Evolutionary conservation across 2,888 invertebrate genomes (phyloP), one percentile per base, ranked within the genome.

Genomic region (Nemotelus nigrinus): DNA sequence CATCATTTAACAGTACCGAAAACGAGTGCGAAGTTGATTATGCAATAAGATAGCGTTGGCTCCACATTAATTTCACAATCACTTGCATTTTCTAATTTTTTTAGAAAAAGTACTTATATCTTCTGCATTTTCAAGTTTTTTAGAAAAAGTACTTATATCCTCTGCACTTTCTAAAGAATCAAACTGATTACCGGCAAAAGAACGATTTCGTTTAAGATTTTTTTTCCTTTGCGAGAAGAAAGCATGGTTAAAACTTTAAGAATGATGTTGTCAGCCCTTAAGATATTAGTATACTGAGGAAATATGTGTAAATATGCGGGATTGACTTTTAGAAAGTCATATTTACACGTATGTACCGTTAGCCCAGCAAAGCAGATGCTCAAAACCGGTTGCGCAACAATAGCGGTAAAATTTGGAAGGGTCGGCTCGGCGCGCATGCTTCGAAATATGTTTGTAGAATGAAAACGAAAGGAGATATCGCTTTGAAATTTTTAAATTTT

Each of bases 201-300:
- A 53, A 53, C 53, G 53, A 7, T 53, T 53, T 53, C 53, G 53
- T 53, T 6, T 53, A 6, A 53, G 53, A 53, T 53, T 8, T 53
- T 53, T 53, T 53, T 53, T 53, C 53, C 53, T 53, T 53, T 53
- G 53, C 53, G 53, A 53, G 53, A 53, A 6, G 53, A 53, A 53
- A 53, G 53, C 53, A 53, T 53, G 53, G 53, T 53, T 53, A 53
- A 53, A 53, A 53, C 53, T 1, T 53, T 53, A 7, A 53, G 10
- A 53, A 53, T 10, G 53, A 53, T 53, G 53, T 53, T 10, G 53
- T 53, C 53, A 53, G 53, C 10, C 53, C 53, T 53, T 8, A 53
- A 53, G 1, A 7, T 53, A 10, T 53, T 53, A 53, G 53, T 53
- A 10, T 53, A 53, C 53, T 53, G 53, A 53, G 10, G 10, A 53